Conservation (phyloP, 2,113 vertebrate species). For the Gobiocypris rarus region DNA sequence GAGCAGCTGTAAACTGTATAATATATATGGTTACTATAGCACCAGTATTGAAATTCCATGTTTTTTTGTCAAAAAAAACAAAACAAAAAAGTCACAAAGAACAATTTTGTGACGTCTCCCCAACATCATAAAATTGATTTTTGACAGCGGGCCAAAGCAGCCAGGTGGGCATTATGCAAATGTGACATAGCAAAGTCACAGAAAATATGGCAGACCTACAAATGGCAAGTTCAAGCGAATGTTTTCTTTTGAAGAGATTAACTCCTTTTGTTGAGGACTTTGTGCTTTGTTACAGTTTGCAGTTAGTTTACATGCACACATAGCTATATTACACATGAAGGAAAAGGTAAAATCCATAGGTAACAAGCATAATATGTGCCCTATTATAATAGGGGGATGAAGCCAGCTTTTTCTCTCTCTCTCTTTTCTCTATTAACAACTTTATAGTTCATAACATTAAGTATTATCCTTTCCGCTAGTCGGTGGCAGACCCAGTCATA, state of each 20-base stretch:
- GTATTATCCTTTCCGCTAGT: not conserved
- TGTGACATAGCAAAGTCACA: not conserved
- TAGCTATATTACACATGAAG: not conserved
- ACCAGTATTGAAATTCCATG: not conserved
- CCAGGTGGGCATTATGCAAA: not conserved
- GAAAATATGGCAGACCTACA: not conserved
- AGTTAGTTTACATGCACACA: conserved; percentile 5
- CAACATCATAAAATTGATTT: not conserved
- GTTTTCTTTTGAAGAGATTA: not conserved
- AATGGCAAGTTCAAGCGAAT: not conserved
- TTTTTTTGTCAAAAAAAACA: too few relatives aligned
- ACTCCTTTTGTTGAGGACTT: not conserved
- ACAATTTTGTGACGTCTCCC: not conserved
- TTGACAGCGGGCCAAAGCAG: not conserved
- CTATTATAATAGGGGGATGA: too few relatives aligned
- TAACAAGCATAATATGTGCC: too few relatives aligned
- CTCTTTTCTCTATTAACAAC: not conserved
- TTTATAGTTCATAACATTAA: not conserved
- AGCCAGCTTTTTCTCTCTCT: too few relatives aligned
- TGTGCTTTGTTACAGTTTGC: not conserved
- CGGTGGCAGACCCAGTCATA: not conserved
- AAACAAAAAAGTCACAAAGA: too few relatives aligned
- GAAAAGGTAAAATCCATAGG: not conserved
- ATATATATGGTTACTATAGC: not conserved
- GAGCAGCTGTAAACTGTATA: not conserved